Conservation (phyloP, 2,888 invertebrate genomes). For the Apotomis capreana region DNA sequence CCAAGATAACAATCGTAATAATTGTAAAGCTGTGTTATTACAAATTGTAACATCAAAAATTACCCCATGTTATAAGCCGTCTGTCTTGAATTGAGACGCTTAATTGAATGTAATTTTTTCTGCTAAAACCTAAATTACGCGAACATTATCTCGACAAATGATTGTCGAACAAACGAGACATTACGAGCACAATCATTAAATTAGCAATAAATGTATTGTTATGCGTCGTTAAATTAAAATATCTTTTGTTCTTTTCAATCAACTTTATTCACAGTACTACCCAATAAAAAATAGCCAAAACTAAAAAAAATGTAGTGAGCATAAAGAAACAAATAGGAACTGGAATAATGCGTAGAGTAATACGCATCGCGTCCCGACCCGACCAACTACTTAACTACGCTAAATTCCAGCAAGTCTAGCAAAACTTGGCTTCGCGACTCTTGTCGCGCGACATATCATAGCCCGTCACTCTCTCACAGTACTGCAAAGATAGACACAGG, state of each 20-base stretch:
- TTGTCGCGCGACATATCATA: too few species aligned
- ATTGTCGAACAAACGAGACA: neutral
- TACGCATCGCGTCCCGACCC: too few species aligned
- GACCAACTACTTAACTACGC: too few species aligned
- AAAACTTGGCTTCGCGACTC: too few species aligned
- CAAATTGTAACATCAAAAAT: constrained; percentile 32
- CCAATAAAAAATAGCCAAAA: constrained; percentile 60
- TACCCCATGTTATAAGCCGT: neutral
- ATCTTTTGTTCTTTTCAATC: constrained; percentile 34
- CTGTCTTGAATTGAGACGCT: constrained; percentile 17
- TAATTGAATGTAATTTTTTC: constrained; percentile 28
- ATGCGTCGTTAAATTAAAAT: constrained; percentile 29
- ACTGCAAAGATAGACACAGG: too few species aligned
- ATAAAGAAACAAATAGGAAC: constrained; percentile 39
- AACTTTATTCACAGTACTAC: constrained; percentile 48
- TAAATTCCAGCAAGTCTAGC: too few species aligned
- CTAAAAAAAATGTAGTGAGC: constrained; percentile 64
- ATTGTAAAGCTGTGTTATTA: constrained; percentile 32
- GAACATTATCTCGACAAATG: constrained; percentile 3
- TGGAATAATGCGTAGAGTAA: constrained; percentile 25
- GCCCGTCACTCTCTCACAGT: too few species aligned
- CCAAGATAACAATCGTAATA: constrained; percentile 37
- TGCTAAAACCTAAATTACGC: constrained; percentile 18
- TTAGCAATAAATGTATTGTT: constrained; percentile 15
- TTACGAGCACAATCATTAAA: constrained; percentile 22